phyloP scores from a whole-genome alignment of 2,888 invertebrate genomes.

The Apoderus coryli region DNA sequence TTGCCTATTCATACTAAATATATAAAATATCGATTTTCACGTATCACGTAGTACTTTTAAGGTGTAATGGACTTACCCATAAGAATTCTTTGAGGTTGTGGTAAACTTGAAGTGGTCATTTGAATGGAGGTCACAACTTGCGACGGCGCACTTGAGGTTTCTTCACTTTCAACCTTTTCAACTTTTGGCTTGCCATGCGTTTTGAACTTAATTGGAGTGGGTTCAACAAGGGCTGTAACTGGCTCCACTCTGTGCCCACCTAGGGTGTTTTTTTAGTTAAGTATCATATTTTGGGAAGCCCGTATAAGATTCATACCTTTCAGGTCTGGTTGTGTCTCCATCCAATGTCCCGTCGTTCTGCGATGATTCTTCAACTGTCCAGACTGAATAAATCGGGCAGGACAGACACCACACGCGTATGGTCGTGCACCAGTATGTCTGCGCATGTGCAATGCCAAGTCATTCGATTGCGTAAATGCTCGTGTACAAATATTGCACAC shows the following conservation, averaged over 20 bases:
- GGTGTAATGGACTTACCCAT: no score
- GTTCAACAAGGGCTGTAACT: constrained; percentile 29
- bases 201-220: constrained; percentile 31
- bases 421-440: constrained; percentile 56
- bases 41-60: no score
- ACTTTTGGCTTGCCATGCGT: constrained; percentile 23
- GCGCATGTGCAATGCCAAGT: constrained; percentile 51
- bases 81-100: constrained; percentile 20
- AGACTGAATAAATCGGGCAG: constrained; percentile 51
- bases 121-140: constrained; percentile 13
- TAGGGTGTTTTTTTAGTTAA: no score
- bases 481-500: constrained; percentile 32
- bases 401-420: constrained; percentile 50
- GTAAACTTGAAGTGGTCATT: constrained; percentile 12
- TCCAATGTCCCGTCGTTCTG: constrained; percentile 44
- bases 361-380: constrained; percentile 47
- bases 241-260: constrained; percentile 33
- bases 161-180: neutral
- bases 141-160: constrained; percentile 1
- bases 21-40: no score
- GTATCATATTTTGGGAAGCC: no score
- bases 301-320: constrained; percentile 19
- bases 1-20: no score
- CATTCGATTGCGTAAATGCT: constrained; percentile 56
- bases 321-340: constrained; percentile 32